Base-by-base conservation (phyloP, 2,113 vertebrate species). In the Corapipo altera region DNA sequence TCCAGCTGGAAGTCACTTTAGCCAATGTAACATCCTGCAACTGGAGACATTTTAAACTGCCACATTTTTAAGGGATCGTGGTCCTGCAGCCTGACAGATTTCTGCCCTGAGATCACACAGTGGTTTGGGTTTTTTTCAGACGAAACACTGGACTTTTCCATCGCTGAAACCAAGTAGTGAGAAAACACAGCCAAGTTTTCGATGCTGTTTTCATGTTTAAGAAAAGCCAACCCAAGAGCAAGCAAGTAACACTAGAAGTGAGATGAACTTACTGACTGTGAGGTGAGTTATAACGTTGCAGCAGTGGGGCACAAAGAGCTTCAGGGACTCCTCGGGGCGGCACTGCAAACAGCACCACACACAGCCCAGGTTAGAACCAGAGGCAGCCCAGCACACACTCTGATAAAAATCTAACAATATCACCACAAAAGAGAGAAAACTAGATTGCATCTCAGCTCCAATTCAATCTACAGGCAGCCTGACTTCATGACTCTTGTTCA, bases 231-330 rank as follows among this genome's bases (percentile, higher is more conserved):
- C 8, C 59, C 64, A 78, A 95, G 91, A 14, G 21, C 17, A 88
- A 89, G 39, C 21, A 83, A 58, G 4, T 7, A 93, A 84, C 21
- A 79, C 32, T 5, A 59, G 52, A 62, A 90, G 80, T 19, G 17
- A 81, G 52, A 59, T 49, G 46, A 62, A 99, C 99, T 99, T 99
- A 99, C 99, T 98, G 97, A 97, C 98, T 93, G 99, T 99, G 66
- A 99, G 99, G 85, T 99, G 99, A 94, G 98, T 98, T 96, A 99
- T 99, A 92, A 99, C 98, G 35, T 91, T 98, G 97, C 99, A 99
- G 97, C 99, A 99, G 88, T 99, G 99, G 43, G 99, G 99, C 83
- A 99, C 98, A 98, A 99, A 99, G 22, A 99, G 96, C 97, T 99
- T 99, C 95, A 99, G 97, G 74, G 99, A 98, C 88, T 99, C 99